Evolutionary conservation across 37 sponge, comb jelly and placozoan genomes (phyloP).

Genomic region (Theonella swinhoei): DNA sequence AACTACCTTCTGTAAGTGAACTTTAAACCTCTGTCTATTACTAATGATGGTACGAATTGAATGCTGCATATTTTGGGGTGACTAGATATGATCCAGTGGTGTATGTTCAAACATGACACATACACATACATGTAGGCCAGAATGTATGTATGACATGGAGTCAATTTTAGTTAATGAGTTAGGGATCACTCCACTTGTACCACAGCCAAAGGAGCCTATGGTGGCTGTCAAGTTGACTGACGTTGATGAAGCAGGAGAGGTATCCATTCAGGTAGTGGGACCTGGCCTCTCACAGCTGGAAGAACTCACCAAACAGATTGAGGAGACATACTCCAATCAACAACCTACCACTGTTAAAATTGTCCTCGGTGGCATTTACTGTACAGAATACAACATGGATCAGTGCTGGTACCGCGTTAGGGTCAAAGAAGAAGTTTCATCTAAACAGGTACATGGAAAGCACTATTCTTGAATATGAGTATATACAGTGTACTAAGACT

Average conservation of each 20-base stretch:
- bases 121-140: no score
- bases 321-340: conserved; percentile 19
- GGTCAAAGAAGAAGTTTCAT: not conserved
- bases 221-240: conserved; percentile 60
- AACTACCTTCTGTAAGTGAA: conserved; percentile 45
- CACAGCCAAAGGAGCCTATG: conserved; percentile 18
- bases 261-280: conserved; percentile 65
- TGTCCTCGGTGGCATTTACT: conserved; percentile 11
- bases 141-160: no score
- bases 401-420: conserved; percentile 38
- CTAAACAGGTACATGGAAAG: conserved; percentile 24
- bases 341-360: not conserved
- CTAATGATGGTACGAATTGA: no score
- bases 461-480: no score
- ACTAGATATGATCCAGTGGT: no score
- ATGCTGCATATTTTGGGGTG: no score
- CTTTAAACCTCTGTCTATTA: no score
- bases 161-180: no score
- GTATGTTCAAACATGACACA: no score
- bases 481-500: no score
- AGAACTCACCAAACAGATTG: conserved; percentile 53
- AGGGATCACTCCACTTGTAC: no score
- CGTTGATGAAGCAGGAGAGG: conserved; percentile 46
- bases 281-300: conserved; percentile 48
- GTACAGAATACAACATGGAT: conserved; percentile 33